Conservation (phyloP, 2,113 vertebrate species). For the Cryptotis parvus region DNA sequence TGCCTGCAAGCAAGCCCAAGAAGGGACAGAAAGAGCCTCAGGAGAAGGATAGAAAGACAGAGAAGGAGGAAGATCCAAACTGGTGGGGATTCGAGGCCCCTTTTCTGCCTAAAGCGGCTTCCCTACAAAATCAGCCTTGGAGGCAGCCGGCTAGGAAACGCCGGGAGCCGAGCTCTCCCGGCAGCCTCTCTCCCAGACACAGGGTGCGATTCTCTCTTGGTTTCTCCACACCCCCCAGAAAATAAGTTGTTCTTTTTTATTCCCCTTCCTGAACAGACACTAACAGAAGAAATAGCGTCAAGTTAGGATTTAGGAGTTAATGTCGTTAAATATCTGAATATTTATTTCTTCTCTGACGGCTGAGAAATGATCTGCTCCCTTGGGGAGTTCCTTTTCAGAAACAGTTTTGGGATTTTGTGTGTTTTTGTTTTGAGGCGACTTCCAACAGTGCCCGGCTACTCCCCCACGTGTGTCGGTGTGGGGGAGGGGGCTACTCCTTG, state of each 20-base stretch:
- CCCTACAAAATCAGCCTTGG: neutral
- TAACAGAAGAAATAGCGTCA: slow-evolving; percentile 11
- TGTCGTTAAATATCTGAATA: neutral
- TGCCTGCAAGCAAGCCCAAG: slow-evolving; percentile 24
- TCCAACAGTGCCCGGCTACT: too few species aligned
- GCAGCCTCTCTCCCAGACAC: neutral
- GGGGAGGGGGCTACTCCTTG: too few species aligned
- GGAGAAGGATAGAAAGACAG: neutral
- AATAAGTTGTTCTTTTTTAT: neutral
- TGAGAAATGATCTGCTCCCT: neutral
- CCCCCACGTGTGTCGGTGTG: too few species aligned
- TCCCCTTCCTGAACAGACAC: neutral
- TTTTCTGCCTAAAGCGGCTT: neutral
- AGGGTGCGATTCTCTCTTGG: neutral
- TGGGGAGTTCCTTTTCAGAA: neutral
- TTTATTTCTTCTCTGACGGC: slow-evolving; percentile 19
- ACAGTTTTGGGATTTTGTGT: too few species aligned
- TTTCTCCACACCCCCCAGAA: neutral
- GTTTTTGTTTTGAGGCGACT: too few species aligned
- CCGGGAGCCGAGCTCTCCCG: too few species aligned
- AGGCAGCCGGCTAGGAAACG: neutral
- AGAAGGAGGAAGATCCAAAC: slow-evolving; percentile 1
- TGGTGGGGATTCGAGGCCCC: neutral
- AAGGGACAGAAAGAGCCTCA: neutral
- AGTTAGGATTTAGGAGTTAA: slow-evolving; percentile 14